Evolutionary conservation across 2,797 vertebrate species (phyloP).

Genomic region (Phoebastria nigripes): DNA sequence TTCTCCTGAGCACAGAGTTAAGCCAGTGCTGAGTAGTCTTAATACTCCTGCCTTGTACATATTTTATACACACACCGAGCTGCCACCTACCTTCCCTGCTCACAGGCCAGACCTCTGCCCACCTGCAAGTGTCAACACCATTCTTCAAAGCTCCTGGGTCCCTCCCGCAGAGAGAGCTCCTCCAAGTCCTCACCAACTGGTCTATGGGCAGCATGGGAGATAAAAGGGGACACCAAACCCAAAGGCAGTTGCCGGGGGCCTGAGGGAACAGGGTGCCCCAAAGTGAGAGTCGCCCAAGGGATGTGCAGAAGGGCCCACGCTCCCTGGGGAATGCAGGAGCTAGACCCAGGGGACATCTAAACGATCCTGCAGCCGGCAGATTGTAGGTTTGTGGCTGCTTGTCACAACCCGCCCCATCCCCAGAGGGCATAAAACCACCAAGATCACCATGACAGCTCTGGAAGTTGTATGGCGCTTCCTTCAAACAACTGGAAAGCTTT

Average conservation of each 20-base stretch:
- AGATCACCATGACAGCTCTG: neutral
- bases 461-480: neutral
- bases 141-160: neutral
- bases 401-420: neutral
- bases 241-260: neutral
- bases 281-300: fast-evolving
- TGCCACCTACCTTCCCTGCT: neutral
- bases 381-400: neutral
- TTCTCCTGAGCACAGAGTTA: neutral
- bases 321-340: neutral
- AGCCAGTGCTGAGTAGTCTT: neutral
- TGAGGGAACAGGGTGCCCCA: neutral
- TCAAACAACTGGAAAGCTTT: neutral
- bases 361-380: neutral
- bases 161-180: neutral
- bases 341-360: neutral
- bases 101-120: neutral
- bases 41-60: neutral
- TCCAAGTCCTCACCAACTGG: neutral
- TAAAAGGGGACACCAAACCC: neutral
- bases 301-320: neutral
- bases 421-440: neutral
- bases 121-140: neutral
- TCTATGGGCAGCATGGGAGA: fast-evolving
- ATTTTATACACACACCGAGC: neutral